Evolutionary conservation across 2,888 invertebrate species (phyloP), one percentile per base, ranked within the genome.

Genomic region (Cataglyphis altisquamis): DNA sequence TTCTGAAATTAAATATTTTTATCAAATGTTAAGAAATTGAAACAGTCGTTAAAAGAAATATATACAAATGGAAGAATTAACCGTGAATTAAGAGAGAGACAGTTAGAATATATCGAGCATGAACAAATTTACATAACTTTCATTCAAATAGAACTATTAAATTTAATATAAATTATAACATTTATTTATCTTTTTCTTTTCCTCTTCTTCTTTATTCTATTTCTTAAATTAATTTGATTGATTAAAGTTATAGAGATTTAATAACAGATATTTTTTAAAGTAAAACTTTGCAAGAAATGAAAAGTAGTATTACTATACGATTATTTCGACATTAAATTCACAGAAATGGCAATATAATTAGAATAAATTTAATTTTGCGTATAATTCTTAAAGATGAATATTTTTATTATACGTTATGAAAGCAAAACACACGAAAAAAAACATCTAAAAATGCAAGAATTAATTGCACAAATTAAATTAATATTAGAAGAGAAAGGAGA

Each of bases 391-490:
- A 55, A 29, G 39, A 1, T 66, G 48, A 12, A 25, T 32, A 77
- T 57, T 41, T 55, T n/a, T 21, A 1, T n/a, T 18, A n/a, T 3
- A 9, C 32, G 21, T 25, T 9, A 9, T 15, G 10, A 67, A 41
- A 36, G 21, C 18, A 3, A 48, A 45, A 48, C 3, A 32, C 36
- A 21, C 9, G 15, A 10, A 9, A 52, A 25, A 25, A 3, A 39
- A 9, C 0, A n/a, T 4, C 4, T 18, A 25, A 39, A 60, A 21
- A 5, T 36, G 8, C 12, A 21, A 57, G 10, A 41, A 68, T 45
- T 68, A 80, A 80, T 70, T 55, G 15, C 5, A 29, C 29, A n/a
- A 39, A 32, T 77, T 39, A 67, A 67, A 77, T 77, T 55, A 55
- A 55, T 36, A 55, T 77, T 12, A n/a, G 48, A 5, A 48, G 48